These are phyloP conservation scores for Gavia stellata DNA, from an alignment of 2,113 vertebrate genomes.

Conservation along the genomic window DNA sequence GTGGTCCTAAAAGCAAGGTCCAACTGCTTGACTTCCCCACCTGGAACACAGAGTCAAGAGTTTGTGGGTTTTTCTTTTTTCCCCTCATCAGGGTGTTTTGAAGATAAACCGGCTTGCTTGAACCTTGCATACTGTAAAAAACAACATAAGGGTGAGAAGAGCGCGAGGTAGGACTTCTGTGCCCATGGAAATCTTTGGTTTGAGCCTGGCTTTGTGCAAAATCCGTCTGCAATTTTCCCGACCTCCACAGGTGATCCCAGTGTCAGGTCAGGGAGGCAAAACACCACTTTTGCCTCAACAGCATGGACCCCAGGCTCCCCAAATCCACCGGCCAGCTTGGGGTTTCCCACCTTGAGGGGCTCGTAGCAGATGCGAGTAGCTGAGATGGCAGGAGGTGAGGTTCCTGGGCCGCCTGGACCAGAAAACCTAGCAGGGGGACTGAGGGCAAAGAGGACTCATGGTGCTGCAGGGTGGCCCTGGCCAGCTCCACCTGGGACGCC, in stretches of 20 bases:
- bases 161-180: background rate
- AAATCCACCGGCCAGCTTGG: background rate
- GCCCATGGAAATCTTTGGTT: background rate
- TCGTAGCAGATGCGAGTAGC: background rate
- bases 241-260: background rate
- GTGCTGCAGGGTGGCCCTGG: background rate
- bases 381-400: background rate
- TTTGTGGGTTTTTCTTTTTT: rapidly evolving
- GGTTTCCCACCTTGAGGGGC: background rate
- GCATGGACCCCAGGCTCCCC: background rate
- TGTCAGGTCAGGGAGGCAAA: background rate
- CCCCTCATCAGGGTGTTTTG: background rate
- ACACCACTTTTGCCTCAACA: background rate
- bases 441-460: background rate
- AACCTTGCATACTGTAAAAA: background rate
- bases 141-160: background rate
- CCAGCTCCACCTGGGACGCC: background rate
- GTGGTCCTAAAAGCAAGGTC: background rate
- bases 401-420: background rate
- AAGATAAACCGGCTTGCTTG: background rate
- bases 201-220: background rate
- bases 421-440: background rate
- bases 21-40: background rate
- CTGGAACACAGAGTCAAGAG: background rate
- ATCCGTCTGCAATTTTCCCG: background rate